Conservation (phyloP, 2,888 invertebrate genomes). For the Zaprionus lineosus region DNA sequence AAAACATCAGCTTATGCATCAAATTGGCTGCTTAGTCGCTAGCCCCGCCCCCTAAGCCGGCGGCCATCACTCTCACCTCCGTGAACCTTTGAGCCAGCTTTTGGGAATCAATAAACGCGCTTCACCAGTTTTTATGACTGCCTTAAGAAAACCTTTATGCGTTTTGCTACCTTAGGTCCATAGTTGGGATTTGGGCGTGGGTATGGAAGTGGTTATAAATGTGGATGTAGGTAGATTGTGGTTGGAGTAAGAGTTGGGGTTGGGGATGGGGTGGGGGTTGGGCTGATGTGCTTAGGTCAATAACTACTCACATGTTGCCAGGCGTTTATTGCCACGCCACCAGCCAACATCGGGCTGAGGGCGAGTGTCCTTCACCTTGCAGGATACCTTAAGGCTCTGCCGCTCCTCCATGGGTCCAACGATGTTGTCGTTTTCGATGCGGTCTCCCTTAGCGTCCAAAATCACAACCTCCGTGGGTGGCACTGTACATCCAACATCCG, state of each 20-base stretch:
- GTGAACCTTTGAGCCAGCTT: not conserved
- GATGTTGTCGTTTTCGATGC: slow-evolving; percentile 84
- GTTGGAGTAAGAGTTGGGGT: too few relatives aligned
- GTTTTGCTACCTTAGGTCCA: slow-evolving; percentile 33
- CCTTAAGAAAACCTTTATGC: slow-evolving; percentile 41
- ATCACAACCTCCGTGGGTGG: slow-evolving; percentile 91
- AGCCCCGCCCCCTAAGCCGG: slow-evolving; percentile 8
- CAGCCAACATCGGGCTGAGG: slow-evolving; percentile 93
- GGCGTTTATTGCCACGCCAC: slow-evolving; percentile 89
- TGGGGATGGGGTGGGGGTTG: too few relatives aligned
- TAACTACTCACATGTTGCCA: slow-evolving; percentile 83
- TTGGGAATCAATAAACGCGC: slow-evolving; percentile 64
- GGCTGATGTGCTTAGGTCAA: not conserved
- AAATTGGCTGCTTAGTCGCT: slow-evolving; percentile 66
- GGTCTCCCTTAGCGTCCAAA: slow-evolving; percentile 86
- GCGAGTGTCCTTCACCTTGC: slow-evolving; percentile 89
- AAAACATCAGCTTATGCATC: slow-evolving; percentile 44
- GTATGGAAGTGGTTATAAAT: too few relatives aligned
- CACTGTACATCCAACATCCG: slow-evolving; percentile 83
- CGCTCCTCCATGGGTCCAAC: slow-evolving; percentile 83
- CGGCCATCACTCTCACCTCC: not conserved
- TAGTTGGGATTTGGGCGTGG: slow-evolving; percentile 31
- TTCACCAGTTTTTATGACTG: slow-evolving; percentile 64
- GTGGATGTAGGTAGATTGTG: not conserved
- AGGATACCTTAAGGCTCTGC: slow-evolving; percentile 80